A percentile compares a stretch with the other conserved stretches of the same genome.
Evolutionary conservation across 2,888 invertebrate species (phyloP).

Genomic region (Ormia ochracea): DNA sequence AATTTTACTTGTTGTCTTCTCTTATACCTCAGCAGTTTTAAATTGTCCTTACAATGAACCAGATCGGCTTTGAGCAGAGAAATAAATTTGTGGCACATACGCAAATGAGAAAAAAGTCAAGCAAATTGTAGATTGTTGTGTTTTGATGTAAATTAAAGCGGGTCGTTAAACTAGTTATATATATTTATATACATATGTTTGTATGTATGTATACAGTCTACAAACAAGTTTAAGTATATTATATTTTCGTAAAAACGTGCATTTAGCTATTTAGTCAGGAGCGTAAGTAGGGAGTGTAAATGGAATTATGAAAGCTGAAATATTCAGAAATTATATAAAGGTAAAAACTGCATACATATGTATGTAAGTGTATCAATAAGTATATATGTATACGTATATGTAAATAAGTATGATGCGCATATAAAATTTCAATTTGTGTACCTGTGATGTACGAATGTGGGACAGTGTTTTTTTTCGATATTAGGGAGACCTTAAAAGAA

Average conservation of each 20-base stretch:
- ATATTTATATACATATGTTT: not conserved
- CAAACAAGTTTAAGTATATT: not conserved
- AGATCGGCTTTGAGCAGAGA: slow-evolving; percentile 12
- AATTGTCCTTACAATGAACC: slow-evolving; percentile 50
- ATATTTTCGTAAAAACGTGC: no score
- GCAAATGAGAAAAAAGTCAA: slow-evolving; percentile 8
- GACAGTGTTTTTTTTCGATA: no score
- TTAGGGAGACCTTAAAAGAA: no score
- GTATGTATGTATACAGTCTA: not conserved
- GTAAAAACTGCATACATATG: slow-evolving; percentile 9
- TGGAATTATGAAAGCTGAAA: slow-evolving; percentile 19
- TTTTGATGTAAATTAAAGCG: not conserved
- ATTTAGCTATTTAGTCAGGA: no score
- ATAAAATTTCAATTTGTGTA: no score
- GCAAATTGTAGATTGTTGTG: not conserved
- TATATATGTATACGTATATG: no score
- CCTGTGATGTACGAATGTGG: no score
- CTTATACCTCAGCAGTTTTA: slow-evolving; percentile 54
- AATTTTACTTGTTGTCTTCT: not conserved
- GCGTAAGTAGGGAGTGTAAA: no score
- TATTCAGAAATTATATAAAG: slow-evolving; percentile 6
- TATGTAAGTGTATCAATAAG: no score
- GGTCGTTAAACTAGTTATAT: not conserved
- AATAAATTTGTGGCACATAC: no score
- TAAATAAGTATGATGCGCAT: no score